phyloP scores from a whole-genome alignment of 2,797 vertebrate genomes.

The Catharus ustulatus region DNA sequence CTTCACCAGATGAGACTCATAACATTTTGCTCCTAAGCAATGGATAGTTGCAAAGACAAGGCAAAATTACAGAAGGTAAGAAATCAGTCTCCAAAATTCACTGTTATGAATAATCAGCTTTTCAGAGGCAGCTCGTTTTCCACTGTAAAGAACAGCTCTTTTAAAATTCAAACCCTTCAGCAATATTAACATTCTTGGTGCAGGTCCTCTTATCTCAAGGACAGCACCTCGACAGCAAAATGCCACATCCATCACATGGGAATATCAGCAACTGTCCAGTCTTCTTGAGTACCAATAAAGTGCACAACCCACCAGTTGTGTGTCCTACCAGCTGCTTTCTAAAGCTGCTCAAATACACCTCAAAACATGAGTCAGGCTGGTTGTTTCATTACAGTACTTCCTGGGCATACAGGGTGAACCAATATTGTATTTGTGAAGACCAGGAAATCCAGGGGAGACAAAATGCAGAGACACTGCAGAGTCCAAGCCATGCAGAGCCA shows the following conservation, averaged over 20 bases:
- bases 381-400: background rate
- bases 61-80: background rate
- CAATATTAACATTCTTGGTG: slow-evolving; percentile 24
- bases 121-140: background rate
- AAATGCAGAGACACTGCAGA: fast-evolving
- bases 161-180: background rate
- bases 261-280: slow-evolving; percentile 10
- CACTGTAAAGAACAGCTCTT: background rate
- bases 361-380: fast-evolving
- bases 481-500: fast-evolving
- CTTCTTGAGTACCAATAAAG: background rate
- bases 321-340: background rate
- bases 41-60: background rate
- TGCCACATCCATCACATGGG: background rate
- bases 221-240: slow-evolving; percentile 41
- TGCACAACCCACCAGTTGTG: fast-evolving
- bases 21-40: background rate
- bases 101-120: background rate
- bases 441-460: background rate
- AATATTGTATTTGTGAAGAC: fast-evolving
- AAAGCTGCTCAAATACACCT: background rate
- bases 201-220: slow-evolving; percentile 46
- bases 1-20: background rate
- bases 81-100: background rate
- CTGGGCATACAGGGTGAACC: fast-evolving